Evolutionary conservation across 2,888 invertebrate genomes (phyloP), one percentile per base, ranked within the genome.

Genomic region (Chloroclysta siterata): DNA sequence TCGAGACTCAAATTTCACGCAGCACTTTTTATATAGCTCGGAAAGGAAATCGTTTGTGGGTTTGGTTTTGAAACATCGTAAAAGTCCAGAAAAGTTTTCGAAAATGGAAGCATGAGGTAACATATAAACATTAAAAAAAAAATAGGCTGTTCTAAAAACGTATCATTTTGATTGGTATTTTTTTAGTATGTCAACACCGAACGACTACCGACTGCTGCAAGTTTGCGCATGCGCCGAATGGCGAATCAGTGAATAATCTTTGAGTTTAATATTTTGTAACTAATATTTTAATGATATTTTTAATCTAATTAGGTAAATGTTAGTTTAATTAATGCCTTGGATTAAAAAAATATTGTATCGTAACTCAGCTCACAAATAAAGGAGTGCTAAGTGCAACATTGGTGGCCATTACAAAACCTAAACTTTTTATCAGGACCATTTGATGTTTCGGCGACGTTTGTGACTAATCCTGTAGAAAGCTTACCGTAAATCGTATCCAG

Each of bases 151-250:
- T n/a, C n/a, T n/a, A n/a, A n/a, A n/a, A n/a, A n/a, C n/a, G n/a
- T n/a, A n/a, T n/a, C n/a, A n/a, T n/a, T n/a, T n/a, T n/a, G n/a
- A n/a, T n/a, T n/a, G n/a, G n/a, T n/a, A 22, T 22, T 22, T 48
- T 58, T 58, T 58, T 8, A 47, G 11, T 41, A 56, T 48, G 56
- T 4, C 82, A 90, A 88, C 89, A 89, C 84, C 69, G 64, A 71
- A 68, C 80, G 82, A 90, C 87, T 88, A 89, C 84, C 69, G 63
- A 71, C 69, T 80, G 82, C 80, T 84, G 84, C 90, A 90, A 92
- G 91, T 93, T 93, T 90, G 93, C 92, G 92, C 92, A 93, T 93
- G 92, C 92, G 92, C 92, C 91, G 92, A 92, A 93, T 93, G 92
- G 92, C 91, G 92, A 93, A 89, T 89, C 85, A 89, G 91, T 92